phyloP scores from a whole-genome alignment of 2,113 vertebrate species.

The Calyptomena viridis region DNA sequence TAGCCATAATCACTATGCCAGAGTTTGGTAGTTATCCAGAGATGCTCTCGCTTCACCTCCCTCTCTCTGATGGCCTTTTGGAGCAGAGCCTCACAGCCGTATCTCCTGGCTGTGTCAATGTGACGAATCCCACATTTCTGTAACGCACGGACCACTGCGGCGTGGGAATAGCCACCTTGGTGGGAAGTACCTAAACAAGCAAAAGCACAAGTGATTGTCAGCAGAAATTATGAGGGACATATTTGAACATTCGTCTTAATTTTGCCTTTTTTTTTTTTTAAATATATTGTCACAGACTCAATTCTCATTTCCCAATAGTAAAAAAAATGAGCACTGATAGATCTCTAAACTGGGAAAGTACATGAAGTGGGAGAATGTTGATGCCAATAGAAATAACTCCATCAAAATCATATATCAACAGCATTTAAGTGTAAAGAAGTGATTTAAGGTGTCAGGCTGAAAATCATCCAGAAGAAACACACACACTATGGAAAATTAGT shows the following conservation, averaged over 20 bases:
- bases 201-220: background rate
- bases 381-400: background rate
- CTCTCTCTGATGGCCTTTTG: conserved; percentile 73
- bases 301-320: background rate
- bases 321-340: background rate
- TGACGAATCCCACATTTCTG: conserved; percentile 74
- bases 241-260: background rate
- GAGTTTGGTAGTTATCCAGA: conserved; percentile 84
- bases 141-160: conserved; percentile 73
- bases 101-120: conserved; percentile 80
- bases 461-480: background rate
- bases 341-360: background rate
- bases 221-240: background rate
- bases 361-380: background rate
- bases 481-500: background rate
- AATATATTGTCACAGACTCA: background rate
- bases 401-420: background rate
- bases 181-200: conserved; percentile 75
- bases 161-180: conserved; percentile 75
- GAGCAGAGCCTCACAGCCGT: conserved; percentile 75
- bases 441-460: background rate
- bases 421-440: background rate
- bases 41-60: conserved; percentile 60
- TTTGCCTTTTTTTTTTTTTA: background rate
- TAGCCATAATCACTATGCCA: conserved; percentile 79